These are phyloP conservation scores for Zygogramma bicolorata DNA, from an alignment of 2,888 invertebrate species.

Conservation along the genomic window DNA sequence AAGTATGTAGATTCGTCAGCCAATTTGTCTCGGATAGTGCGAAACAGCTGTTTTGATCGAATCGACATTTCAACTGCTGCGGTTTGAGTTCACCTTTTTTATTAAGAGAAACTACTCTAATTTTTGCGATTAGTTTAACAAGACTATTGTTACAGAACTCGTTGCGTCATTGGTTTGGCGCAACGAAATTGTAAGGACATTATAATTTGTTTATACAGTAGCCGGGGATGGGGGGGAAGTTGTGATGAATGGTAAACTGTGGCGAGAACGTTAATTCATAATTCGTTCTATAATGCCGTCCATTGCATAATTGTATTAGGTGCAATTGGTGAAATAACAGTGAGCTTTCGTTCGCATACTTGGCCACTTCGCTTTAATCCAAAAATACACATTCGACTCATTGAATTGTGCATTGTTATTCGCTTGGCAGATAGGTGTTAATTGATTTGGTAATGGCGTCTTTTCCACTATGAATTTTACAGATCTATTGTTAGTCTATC, in stretches of 20 bases:
- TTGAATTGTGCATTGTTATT: too few species aligned
- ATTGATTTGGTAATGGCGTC: too few species aligned
- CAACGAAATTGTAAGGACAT: slow-evolving; percentile 35
- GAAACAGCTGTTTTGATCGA: background rate
- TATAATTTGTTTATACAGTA: slow-evolving; percentile 21
- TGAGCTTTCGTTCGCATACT: background rate
- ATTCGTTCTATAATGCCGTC: background rate
- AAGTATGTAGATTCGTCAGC: background rate
- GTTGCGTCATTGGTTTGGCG: slow-evolving; percentile 33
- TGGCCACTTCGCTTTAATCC: background rate
- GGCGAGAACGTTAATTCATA: background rate
- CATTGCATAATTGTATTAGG: background rate
- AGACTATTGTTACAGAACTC: slow-evolving; percentile 31
- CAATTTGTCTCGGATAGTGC: background rate
- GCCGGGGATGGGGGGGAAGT: background rate
- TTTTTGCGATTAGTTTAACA: slow-evolving; percentile 33
- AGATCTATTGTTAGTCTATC: too few species aligned
- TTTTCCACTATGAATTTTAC: too few species aligned
- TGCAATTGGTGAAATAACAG: background rate
- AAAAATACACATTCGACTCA: too few species aligned
- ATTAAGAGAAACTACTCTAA: slow-evolving; percentile 29
- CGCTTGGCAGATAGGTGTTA: background rate
- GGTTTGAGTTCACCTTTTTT: slow-evolving; percentile 23
- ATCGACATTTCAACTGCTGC: slow-evolving; percentile 8
- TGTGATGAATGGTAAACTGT: slow-evolving; percentile 13